A percentile compares a stretch with the other conserved stretches of the same genome.
These are phyloP conservation scores for Melipona bicolor DNA, from an alignment of 2,888 invertebrate genomes.

Conservation along the genomic window DNA sequence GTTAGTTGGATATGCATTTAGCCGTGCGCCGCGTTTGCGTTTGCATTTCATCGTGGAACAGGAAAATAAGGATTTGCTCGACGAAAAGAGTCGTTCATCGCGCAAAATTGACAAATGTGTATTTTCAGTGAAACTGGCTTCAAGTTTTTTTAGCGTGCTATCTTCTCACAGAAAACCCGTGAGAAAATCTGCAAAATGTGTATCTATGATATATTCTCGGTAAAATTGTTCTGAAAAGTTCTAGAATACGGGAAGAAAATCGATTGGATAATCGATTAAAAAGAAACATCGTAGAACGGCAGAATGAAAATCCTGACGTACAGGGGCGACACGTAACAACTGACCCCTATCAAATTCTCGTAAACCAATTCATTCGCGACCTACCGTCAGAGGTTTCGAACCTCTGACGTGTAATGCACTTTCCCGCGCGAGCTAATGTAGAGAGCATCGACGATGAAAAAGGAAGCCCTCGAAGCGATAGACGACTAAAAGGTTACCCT, in stretches of 20 bases:
- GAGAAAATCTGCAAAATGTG: neutral
- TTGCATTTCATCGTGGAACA: neutral
- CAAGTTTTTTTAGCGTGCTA: neutral
- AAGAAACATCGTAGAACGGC: no score
- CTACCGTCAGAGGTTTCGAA: neutral
- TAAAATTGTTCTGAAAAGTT: no score
- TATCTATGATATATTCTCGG: no score
- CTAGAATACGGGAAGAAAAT: no score
- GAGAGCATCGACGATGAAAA: conserved; percentile 4
- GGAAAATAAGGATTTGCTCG: neutral
- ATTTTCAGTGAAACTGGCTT: neutral
- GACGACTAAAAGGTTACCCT: conserved; percentile 38
- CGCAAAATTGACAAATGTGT: neutral
- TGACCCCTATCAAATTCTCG: neutral
- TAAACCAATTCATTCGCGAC: conserved; percentile 7
- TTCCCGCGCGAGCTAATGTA: neutral
- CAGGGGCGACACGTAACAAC: neutral
- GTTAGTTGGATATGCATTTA: neutral
- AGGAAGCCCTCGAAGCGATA: conserved; percentile 27
- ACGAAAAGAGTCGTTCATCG: neutral
- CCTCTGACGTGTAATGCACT: neutral
- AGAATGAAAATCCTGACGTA: neutral
- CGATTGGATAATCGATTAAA: neutral
- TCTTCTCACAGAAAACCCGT: neutral
- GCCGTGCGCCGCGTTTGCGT: neutral